phyloP scores from a whole-genome alignment of 2,113 vertebrate genomes.

The Osmerus mordax region DNA sequence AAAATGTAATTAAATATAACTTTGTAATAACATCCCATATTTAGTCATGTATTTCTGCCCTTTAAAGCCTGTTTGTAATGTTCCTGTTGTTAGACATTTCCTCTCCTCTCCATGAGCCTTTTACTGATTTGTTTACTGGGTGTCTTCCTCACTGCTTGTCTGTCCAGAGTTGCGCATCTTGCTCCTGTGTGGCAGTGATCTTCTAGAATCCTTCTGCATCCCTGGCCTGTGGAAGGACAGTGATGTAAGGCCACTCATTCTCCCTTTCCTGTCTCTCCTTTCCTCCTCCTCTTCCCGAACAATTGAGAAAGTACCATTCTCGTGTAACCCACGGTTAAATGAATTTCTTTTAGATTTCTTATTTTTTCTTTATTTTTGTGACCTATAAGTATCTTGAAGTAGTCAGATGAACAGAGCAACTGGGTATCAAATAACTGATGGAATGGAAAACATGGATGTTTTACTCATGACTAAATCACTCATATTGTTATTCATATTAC shows the following conservation, averaged over 20 bases:
- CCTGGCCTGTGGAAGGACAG: constrained; percentile 98
- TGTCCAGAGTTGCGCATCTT: constrained; percentile 91
- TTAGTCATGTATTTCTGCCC: too few species aligned
- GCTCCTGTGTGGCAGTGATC: constrained; percentile 95
- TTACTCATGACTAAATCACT: not conserved
- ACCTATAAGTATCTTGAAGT: not conserved
- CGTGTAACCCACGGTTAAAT: too few species aligned
- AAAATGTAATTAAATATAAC: too few species aligned
- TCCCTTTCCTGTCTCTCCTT: not conserved
- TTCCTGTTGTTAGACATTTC: too few species aligned
- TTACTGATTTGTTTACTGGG: constrained; percentile 40
- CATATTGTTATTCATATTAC: too few species aligned
- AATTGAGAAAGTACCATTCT: too few species aligned
- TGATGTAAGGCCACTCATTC: constrained; percentile 80
- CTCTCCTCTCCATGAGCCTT: too few species aligned
- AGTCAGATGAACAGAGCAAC: not conserved
- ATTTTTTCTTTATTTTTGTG: not conserved
- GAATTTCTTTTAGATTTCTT: not conserved
- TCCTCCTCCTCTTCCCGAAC: not conserved
- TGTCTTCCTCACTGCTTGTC: constrained; percentile 51
- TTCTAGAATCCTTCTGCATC: constrained; percentile 98
- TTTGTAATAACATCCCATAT: too few species aligned
- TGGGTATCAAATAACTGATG: too few species aligned
- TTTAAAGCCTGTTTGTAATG: too few species aligned
- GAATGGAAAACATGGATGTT: not conserved